Conservation (phyloP, 2,113 vertebrate genomes). For the Nipponia nippon region DNA sequence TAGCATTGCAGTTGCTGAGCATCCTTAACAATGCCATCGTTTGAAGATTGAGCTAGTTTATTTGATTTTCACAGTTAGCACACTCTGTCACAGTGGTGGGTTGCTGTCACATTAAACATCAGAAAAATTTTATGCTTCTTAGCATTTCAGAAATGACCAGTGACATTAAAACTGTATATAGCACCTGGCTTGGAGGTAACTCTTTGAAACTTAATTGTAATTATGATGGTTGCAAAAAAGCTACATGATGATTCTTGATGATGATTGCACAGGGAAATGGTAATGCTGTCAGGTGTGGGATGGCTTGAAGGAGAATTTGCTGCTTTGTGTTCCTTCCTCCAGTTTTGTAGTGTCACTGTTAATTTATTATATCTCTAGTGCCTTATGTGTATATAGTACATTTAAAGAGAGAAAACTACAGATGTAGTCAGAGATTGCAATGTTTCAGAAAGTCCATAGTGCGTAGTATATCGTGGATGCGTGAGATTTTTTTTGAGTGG, state of each 20-base stretch:
- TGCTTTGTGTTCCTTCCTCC: background rate
- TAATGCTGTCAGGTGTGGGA: slow-evolving; percentile 1
- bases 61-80: slow-evolving; percentile 74
- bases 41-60: slow-evolving; percentile 70
- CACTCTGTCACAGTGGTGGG: slow-evolving; percentile 13
- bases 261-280: background rate
- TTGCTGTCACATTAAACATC: slow-evolving; percentile 51
- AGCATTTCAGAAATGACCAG: background rate
- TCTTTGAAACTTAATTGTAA: background rate
- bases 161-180: background rate
- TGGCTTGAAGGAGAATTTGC: background rate
- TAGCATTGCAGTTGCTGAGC: background rate
- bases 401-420: background rate
- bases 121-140: slow-evolving; percentile 57
- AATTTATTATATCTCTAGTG: background rate
- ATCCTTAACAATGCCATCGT: background rate
- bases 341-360: background rate
- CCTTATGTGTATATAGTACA: background rate
- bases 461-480: fast-evolving
- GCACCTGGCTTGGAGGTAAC: slow-evolving; percentile 12
- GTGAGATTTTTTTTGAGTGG: background rate
- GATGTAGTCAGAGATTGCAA: background rate
- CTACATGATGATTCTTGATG: background rate
- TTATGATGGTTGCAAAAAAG: background rate
- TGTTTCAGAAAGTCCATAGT: background rate